Base-by-base conservation (phyloP, 2,113 vertebrate species). In the Crotalus helleri region DNA sequence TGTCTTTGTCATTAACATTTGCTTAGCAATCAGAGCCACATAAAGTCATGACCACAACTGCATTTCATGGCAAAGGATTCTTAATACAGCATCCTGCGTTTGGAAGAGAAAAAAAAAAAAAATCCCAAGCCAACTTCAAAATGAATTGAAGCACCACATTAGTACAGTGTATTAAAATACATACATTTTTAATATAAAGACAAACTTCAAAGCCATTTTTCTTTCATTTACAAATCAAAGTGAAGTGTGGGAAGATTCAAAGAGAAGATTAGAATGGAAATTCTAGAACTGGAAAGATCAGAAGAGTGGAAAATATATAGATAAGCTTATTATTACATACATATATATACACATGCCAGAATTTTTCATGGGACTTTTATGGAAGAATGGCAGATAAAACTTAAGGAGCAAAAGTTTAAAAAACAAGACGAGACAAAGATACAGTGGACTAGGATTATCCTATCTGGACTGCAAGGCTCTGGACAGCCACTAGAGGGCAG, bases 301-400 rank as follows among this genome's bases (percentile, higher is more conserved):
- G 57, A 53, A 87, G 74, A 95, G 96, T 92, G 95, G 95, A 96
- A 94, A 95, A 97, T 96, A 97, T 94, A 94, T 97, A 95, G 96
- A 93, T 93, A 93, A 91, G 64, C 61, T 86, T 85, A 87, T 90
- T 93, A 96, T 97, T 96, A 97, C 57, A 44, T 96, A 96, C 95
- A 93, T 96, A 96, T 96, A 96, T 96, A 97, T 96, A 97, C 96
- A 96, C 92, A 96, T 94, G 95, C 46, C 95, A 95, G 95, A 93
- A 93, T 92, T 95, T 94, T 93, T 94, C 94, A 95, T 91, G 0
- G 96, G 95, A 93, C 39, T 94, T 89, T 95, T 96, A 94, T 85
- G 93, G 95, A 92, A 39, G 94, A 92, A 89, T 90, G 96, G 94
- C 33, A 81, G 93, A 88, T 94, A 90, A 95, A 96, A 92, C 93